A percentile compares a stretch with the other conserved stretches of the same genome.
Evolutionary conservation across 2,888 invertebrate genomes (phyloP).

Genomic region (Euspilapteryx auroguttella): DNA sequence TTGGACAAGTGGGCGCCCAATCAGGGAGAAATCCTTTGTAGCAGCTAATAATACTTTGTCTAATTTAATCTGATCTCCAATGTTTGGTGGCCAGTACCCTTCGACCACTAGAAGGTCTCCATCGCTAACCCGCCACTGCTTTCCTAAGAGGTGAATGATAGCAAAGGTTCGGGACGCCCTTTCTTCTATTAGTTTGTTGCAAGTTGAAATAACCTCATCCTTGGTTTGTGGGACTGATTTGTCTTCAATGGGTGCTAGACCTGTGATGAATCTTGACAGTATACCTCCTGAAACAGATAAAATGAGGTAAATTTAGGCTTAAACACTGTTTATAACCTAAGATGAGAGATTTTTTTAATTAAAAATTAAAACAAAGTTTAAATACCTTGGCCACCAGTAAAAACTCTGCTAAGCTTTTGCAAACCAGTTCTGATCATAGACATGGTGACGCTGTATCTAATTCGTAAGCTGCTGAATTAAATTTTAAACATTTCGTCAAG

Average conservation of each 20-base stretch:
- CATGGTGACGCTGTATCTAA: no score
- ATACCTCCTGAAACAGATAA: constrained; percentile 38
- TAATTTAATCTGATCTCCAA: constrained; percentile 76
- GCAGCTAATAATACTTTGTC: constrained; percentile 86
- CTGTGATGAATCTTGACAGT: constrained; percentile 32
- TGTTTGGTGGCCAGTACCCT: constrained; percentile 81
- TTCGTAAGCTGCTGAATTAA: no score
- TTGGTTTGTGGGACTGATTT: constrained; percentile 21
- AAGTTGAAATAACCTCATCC: constrained; percentile 61
- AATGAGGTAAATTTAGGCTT: no score
- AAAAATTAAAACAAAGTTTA: neutral
- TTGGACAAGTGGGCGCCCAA: constrained; percentile 79
- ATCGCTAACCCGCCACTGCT: constrained; percentile 82
- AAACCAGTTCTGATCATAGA: constrained; percentile 33
- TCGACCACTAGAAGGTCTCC: constrained; percentile 84
- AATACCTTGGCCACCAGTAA: constrained; percentile 26
- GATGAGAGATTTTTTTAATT: no score
- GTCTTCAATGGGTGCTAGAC: constrained; percentile 18
- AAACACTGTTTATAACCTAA: no score
- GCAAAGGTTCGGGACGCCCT: constrained; percentile 74
- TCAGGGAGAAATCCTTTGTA: constrained; percentile 75
- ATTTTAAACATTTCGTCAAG: no score
- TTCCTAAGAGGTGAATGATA: constrained; percentile 77
- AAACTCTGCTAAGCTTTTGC: constrained; percentile 24
- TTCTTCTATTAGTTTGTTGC: constrained; percentile 64